Conservation (phyloP, 2,797 vertebrate genomes). For the Tauraco hartlaubi region DNA sequence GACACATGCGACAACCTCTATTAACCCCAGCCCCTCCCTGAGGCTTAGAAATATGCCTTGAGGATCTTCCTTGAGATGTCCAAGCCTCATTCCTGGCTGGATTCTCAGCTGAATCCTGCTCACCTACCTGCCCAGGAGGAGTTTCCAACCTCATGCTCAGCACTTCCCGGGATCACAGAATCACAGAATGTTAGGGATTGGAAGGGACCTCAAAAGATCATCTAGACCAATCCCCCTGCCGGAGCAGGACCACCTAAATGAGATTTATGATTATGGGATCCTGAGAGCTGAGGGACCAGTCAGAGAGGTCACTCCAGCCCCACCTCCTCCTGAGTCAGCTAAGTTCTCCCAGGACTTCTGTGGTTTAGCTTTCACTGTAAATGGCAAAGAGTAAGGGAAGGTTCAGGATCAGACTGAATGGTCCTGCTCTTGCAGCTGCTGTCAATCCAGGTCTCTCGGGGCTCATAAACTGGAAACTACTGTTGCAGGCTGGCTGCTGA, state of each 20-base stretch:
- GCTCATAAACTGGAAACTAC: background rate
- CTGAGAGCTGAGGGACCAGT: background rate
- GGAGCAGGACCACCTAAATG: no score
- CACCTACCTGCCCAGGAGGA: background rate
- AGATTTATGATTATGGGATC: background rate
- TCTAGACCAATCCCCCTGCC: no score
- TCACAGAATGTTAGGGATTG: no score
- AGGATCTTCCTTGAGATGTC: background rate
- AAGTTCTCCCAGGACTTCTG: background rate
- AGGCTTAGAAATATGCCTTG: background rate
- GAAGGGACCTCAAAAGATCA: no score
- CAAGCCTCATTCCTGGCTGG: background rate
- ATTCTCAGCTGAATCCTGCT: background rate
- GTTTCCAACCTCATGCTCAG: background rate
- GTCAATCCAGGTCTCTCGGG: background rate
- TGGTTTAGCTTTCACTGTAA: background rate
- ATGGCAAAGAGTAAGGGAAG: background rate
- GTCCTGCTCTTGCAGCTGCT: background rate
- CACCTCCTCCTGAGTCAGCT: background rate
- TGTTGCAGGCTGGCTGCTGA: background rate
- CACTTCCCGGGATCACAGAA: background rate
- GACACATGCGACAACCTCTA: background rate
- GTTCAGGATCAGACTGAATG: rapidly evolving
- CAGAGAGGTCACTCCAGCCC: background rate
- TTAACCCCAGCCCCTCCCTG: background rate